Evolutionary conservation across 2,113 vertebrate species (phyloP), one percentile per base, ranked within the genome.

Genomic region (Notothenia coriiceps): DNA sequence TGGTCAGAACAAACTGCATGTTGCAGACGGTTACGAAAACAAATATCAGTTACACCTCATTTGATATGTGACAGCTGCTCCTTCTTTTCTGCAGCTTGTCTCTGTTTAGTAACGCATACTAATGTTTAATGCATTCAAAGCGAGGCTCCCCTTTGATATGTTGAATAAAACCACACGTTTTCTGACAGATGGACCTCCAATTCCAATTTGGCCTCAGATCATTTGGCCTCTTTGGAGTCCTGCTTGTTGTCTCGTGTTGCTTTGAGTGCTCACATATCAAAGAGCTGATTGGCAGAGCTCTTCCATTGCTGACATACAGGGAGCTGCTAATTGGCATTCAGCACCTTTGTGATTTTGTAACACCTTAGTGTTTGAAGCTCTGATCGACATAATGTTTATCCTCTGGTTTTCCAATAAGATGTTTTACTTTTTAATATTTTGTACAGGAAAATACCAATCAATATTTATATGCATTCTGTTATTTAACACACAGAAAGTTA

Each of bases 121-220:
- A 54, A n/a, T 59, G n/a, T 74, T 63, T 33, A 52, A 49, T 4
- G 29, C 29, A 29, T 29, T 29, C 29, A 29, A 29, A 33, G 55
- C 20, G 22, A 22, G 6, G n/a, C 47, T 63, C 22, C 15, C 22
- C 55, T 64, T 75, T 82, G 75, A 82, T 77, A 51, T 68, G 79
- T 46, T 61, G 43, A 85, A 79, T 29, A 75, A 43, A 60, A 50
- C 68, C 14, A 11, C 61, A 67, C 51, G 14, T 70, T 76, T 79
- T 59, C 66, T 75, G 82, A 84, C 86, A 88, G 73, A 83, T 75
- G 76, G 84, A 69, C 78, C 22, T 68, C 61, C 54, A 68, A 60
- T 59, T 79, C 61, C 54, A 68, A 60, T 59, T 79, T 75, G 80
- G 81, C 57, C 40, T 10, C 52, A 65, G 67, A 85, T 70, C 22